Evolutionary conservation across 2,797 vertebrate species (phyloP).

Genomic region (Mionectes olivaceus): DNA sequence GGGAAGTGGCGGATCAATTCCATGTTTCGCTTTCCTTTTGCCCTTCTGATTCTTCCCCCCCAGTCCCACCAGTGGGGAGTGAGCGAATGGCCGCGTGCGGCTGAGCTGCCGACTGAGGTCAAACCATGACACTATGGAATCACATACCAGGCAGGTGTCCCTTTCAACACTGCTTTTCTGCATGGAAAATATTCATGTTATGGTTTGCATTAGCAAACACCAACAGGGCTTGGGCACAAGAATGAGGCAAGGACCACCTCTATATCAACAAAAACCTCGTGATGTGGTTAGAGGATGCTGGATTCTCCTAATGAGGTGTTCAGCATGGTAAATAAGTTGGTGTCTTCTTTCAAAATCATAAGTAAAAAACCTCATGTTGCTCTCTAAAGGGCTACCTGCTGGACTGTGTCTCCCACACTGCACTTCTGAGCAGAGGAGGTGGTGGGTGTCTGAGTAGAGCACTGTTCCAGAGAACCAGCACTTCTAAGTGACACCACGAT

Average conservation of each 20-base stretch:
- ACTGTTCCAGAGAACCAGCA: background rate
- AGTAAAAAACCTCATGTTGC: background rate
- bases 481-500: accelerated
- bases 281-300: background rate
- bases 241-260: background rate
- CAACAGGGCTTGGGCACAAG: background rate
- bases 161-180: background rate
- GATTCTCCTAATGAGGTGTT: background rate
- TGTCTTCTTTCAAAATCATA: background rate
- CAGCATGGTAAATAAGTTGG: accelerated
- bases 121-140: background rate
- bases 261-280: background rate
- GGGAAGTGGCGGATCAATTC: background rate
- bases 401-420: too few species aligned
- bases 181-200: background rate
- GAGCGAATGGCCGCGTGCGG: background rate
- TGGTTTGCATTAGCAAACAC: background rate
- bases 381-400: background rate
- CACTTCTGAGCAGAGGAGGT: background rate
- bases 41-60: background rate
- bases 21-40: background rate
- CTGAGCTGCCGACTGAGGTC: background rate
- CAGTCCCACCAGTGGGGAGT: background rate
- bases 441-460: background rate
- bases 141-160: accelerated